phyloP scores from a whole-genome alignment of 2,113 vertebrate genomes.

The Oryzias curvinotus region DNA sequence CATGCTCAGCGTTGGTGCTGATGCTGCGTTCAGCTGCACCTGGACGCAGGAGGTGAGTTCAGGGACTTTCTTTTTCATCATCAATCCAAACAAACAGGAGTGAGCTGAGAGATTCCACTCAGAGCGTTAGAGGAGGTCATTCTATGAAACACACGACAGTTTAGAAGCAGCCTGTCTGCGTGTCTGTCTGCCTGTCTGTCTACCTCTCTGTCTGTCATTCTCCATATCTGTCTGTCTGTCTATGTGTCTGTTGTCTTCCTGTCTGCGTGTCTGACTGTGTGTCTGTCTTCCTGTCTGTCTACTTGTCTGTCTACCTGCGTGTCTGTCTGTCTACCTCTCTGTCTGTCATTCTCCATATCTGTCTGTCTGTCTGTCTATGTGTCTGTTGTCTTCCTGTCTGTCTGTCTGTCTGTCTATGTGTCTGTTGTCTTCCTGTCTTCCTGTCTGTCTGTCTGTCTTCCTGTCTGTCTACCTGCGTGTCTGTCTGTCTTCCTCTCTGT shows the following conservation, averaged over 20 bases:
- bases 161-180: not conserved
- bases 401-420: too few species aligned
- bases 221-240: too few species aligned
- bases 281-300: not conserved
- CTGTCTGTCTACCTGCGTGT: too few species aligned
- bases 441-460: too few species aligned
- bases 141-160: not conserved
- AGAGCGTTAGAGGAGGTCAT: not conserved
- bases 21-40: too few species aligned
- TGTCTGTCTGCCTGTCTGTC: not conserved
- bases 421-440: too few species aligned
- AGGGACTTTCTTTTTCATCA: not conserved
- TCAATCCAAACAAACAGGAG: not conserved
- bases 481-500: not conserved
- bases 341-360: slow-evolving; percentile 2
- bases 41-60: not conserved
- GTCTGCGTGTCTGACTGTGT: too few species aligned
- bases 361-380: slow-evolving; percentile 39
- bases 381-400: not conserved
- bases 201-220: not conserved
- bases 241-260: too few species aligned
- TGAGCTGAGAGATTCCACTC: not conserved
- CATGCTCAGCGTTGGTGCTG: too few species aligned
- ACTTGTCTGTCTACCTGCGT: too few species aligned
- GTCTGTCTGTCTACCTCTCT: too few species aligned